Conservation (phyloP, 2,888 invertebrate species). For the Thera obeliscata region DNA sequence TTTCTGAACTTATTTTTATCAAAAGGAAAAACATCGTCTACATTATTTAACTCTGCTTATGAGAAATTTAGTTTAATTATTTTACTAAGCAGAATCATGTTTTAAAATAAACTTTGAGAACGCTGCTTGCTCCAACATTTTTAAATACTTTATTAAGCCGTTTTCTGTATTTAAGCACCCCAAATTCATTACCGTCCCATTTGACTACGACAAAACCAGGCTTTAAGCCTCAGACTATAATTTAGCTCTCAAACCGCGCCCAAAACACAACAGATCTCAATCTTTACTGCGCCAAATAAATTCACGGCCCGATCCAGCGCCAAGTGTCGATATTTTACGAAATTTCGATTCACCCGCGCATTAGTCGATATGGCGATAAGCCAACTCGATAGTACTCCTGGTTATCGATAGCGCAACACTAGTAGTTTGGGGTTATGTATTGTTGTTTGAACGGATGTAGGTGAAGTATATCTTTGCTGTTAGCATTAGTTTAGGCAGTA, state of each 20-base stretch:
- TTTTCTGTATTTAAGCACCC: not conserved
- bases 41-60: too few species aligned
- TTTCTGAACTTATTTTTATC: too few species aligned
- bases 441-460: slow-evolving; percentile 17
- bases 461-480: slow-evolving; percentile 15
- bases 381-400: slow-evolving; percentile 29
- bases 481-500: not conserved
- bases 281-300: slow-evolving; percentile 38
- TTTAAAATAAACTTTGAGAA: not conserved
- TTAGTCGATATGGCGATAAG: slow-evolving; percentile 36
- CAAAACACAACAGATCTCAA: slow-evolving; percentile 20
- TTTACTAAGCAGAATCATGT: not conserved
- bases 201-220: slow-evolving; percentile 4
- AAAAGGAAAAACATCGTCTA: too few species aligned
- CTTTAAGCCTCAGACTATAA: slow-evolving; percentile 11
- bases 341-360: slow-evolving; percentile 39
- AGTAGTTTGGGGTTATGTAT: slow-evolving; percentile 14
- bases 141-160: not conserved
- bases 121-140: not conserved
- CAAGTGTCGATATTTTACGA: slow-evolving; percentile 41
- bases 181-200: slow-evolving; percentile 11
- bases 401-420: slow-evolving; percentile 29
- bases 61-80: too few species aligned
- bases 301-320: slow-evolving; percentile 26
- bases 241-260: slow-evolving; percentile 17